These are phyloP conservation scores for Emydoidea blandingii DNA, from an alignment of 2,797 vertebrate genomes.

Conservation along the genomic window DNA sequence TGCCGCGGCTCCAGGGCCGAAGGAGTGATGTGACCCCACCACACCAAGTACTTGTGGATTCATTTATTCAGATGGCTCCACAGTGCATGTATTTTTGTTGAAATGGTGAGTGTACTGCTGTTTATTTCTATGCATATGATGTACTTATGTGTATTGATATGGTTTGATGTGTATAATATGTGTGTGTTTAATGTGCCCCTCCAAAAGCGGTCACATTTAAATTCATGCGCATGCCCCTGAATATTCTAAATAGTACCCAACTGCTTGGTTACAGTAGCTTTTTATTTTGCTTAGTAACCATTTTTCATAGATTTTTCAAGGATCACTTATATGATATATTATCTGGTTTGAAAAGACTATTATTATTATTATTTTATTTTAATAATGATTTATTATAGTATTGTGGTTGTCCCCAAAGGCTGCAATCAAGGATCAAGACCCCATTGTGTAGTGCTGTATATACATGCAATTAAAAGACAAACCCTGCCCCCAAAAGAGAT, in stretches of 20 bases:
- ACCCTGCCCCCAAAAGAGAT: neutral
- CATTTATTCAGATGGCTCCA: too few relatives aligned
- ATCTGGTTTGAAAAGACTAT: neutral
- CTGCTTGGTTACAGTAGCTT: neutral
- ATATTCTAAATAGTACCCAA: neutral
- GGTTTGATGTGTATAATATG: too few relatives aligned
- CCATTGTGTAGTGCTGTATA: neutral
- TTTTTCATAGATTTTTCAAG: neutral
- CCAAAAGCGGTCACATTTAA: too few relatives aligned
- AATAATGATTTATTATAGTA: neutral
- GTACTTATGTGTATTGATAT: too few relatives aligned
- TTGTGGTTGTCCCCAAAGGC: neutral
- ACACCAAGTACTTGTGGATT: too few relatives aligned
- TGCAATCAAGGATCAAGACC: neutral
- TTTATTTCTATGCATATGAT: too few relatives aligned
- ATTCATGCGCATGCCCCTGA: too few relatives aligned
- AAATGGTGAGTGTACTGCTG: too few relatives aligned
- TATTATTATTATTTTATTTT: accelerated
- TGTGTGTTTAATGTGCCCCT: too few relatives aligned
- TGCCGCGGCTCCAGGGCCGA: too few relatives aligned
- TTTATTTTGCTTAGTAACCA: neutral
- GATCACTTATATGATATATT: neutral
- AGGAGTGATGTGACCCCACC: too few relatives aligned
- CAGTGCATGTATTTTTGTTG: too few relatives aligned
- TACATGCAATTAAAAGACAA: neutral